These are phyloP conservation scores for Craterocephalus amniculus DNA, from an alignment of 2,797 vertebrate genomes.

Conservation along the genomic window DNA sequence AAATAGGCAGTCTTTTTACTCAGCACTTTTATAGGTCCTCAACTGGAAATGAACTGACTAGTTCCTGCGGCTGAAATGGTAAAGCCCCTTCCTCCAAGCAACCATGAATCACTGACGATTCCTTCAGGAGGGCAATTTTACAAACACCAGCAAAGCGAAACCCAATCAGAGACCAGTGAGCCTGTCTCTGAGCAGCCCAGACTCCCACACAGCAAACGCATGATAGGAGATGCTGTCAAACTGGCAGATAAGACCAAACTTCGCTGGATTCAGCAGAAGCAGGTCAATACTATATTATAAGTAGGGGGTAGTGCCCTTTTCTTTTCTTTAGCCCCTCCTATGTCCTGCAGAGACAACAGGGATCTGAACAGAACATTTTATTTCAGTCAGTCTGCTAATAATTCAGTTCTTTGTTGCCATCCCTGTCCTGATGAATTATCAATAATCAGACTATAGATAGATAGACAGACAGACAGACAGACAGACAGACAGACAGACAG, in stretches of 20 bases:
- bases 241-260: constrained; percentile 39
- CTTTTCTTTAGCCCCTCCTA: constrained; percentile 36
- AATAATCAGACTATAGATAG: constrained; percentile 52
- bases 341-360: constrained; percentile 51
- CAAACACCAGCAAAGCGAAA: constrained; percentile 69
- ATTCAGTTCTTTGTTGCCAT: constrained; percentile 32
- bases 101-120: constrained; percentile 78
- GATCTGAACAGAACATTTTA: constrained; percentile 63
- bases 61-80: constrained; percentile 55
- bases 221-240: constrained; percentile 39
- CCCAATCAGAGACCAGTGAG: constrained; percentile 56
- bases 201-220: constrained; percentile 23
- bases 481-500: too few species aligned
- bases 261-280: constrained; percentile 40
- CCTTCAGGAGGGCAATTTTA: constrained; percentile 58
- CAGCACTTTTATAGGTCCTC: constrained; percentile 42
- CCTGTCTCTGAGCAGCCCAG: constrained; percentile 20
- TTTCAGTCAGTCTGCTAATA: constrained; percentile 62
- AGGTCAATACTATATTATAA: constrained; percentile 59
- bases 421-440: constrained; percentile 65
- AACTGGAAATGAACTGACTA: constrained; percentile 38
- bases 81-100: constrained; percentile 58
- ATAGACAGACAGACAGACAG: too few species aligned
- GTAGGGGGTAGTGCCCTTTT: constrained; percentile 36
- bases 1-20: constrained; percentile 31